A percentile compares a stretch with the other conserved stretches of the same genome.
Evolutionary conservation across 1,140 invertebrate genomes (phyloP).

Genomic region (Protaetia brevitarsis): DNA sequence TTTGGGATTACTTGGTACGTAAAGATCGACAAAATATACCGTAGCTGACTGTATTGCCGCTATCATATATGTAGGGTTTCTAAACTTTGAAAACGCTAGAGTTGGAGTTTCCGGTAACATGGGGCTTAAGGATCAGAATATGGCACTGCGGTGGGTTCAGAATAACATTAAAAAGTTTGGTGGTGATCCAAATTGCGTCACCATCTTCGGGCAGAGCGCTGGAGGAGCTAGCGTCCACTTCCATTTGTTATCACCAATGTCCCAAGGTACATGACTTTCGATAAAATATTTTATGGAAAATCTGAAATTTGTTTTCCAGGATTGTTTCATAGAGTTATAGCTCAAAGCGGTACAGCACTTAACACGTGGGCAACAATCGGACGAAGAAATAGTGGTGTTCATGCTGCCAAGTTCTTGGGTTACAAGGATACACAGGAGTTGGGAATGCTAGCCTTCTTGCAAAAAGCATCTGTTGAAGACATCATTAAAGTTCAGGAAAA

Average conservation of each 20-base stretch:
- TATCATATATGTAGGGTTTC: background rate
- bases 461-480: background rate
- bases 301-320: background rate
- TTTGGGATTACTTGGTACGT: slow-evolving; percentile 50
- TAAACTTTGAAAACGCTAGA: slow-evolving; percentile 1
- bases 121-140: slow-evolving; percentile 2
- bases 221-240: slow-evolving; percentile 1
- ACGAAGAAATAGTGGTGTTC: background rate
- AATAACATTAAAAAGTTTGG: slow-evolving; percentile 19
- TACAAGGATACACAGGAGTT: background rate
- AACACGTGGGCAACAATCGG: background rate
- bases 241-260: slow-evolving; percentile 15
- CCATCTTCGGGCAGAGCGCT: slow-evolving; percentile 12
- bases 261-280: background rate
- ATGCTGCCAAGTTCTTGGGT: background rate
- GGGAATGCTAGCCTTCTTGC: background rate
- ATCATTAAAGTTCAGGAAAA: slow-evolving; percentile 19
- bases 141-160: slow-evolving; percentile 13
- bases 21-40: background rate
- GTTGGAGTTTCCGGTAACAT: background rate
- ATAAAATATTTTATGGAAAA: background rate
- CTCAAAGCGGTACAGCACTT: background rate
- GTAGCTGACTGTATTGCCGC: background rate
- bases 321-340: slow-evolving; percentile 15
- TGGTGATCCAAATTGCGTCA: background rate